Evolutionary conservation across 2,113 vertebrate genomes (phyloP), one percentile per base, ranked within the genome.

Genomic region (Chiloscyllium plagiosum): DNA sequence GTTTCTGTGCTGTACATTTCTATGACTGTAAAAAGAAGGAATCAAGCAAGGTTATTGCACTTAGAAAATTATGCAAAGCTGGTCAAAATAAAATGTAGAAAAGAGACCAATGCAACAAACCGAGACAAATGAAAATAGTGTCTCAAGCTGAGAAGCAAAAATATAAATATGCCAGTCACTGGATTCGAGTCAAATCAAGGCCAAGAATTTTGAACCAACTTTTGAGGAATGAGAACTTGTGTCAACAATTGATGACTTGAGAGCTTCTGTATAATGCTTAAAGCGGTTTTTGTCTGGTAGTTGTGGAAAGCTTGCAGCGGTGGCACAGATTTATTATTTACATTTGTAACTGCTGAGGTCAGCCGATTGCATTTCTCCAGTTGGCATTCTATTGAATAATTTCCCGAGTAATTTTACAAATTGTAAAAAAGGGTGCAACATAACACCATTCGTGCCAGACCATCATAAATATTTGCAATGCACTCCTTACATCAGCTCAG

Each of bases 181-280:
- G 56, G 52, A 29, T 15, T 92, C 56, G 87, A 47, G 37, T 19
- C 80, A 83, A 83, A 42, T 17, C 19, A 47, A 83, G 3, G 37
- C 80, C 3, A 37, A 83, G 37, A n/a, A n/a, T 65, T 92, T n/a
- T 65, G 29, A 92, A 29, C 56, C 87, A 92, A 65, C 15, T 65
- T n/a, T 92, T 61, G 87, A 92, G 87, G 52, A 92, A 37, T 29
- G 56, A 61, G 19, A 92, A 65, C 4, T 83, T 83, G 80, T 47
- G 80, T 83, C 52, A 61, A n/a, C 29, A 92, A 92, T 56, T n/a
- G 87, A 92, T 92, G 56, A 19, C 56, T 92, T 65, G 87, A 65
- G 29, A 29, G 33, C 56, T 92, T 61, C 87, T 92, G 56, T 83
- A 6, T 83, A n/a, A 83, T 83, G 42, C 37, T 83, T 83, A 42